phyloP scores from a whole-genome alignment of 2,113 vertebrate species.

The Monopterus albus region DNA sequence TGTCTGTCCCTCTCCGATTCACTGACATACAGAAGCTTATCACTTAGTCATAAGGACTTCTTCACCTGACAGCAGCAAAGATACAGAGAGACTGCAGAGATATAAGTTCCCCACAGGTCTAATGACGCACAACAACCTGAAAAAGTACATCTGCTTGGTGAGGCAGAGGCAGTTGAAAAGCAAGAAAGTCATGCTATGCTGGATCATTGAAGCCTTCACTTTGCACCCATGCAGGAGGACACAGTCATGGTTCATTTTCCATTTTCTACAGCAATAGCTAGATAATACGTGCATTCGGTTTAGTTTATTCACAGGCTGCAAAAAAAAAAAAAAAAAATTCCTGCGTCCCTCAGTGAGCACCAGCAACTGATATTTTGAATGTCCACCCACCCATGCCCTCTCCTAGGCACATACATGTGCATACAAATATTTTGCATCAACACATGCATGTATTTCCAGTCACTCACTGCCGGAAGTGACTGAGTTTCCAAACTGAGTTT shows the following conservation, averaged over 20 bases:
- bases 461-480: slow-evolving; percentile 10
- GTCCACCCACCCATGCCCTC: background rate
- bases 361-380: slow-evolving; percentile 13
- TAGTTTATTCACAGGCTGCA: background rate
- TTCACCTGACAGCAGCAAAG: slow-evolving; percentile 16
- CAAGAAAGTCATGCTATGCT: slow-evolving; percentile 27
- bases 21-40: slow-evolving; percentile 22
- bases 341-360: slow-evolving; percentile 46
- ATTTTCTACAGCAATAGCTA: background rate
- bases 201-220: slow-evolving; percentile 11
- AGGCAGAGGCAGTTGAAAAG: slow-evolving; percentile 46
- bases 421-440: slow-evolving; percentile 14
- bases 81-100: slow-evolving; percentile 45
- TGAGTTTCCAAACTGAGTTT: background rate
- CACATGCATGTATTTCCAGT: slow-evolving; percentile 4
- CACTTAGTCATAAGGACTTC: slow-evolving; percentile 16
- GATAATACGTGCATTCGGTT: background rate
- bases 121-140: slow-evolving; percentile 65
- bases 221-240: background rate
- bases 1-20: background rate
- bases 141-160: slow-evolving; percentile 19
- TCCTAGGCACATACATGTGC: background rate
- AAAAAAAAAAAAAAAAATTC: background rate
- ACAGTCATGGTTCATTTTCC: background rate
- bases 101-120: slow-evolving; percentile 41